Conservation (phyloP, 64 coral and sea anemone genomes). For the Montipora cactus region DNA sequence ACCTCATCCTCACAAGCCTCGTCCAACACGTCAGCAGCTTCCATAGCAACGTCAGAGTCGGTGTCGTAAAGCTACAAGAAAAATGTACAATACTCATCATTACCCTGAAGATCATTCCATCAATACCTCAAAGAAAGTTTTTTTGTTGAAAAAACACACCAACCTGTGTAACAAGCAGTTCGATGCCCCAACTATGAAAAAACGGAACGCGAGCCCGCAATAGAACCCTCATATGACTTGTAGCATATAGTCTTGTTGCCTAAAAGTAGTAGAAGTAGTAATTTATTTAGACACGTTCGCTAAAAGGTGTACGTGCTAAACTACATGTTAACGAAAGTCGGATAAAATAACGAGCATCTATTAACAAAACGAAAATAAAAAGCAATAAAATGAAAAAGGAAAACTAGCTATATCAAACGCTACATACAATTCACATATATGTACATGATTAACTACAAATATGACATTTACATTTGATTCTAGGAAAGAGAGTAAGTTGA, state of each 20-base stretch:
- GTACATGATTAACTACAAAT: no score
- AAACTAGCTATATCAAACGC: no score
- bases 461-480: no score
- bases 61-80: slow-evolving; percentile 92
- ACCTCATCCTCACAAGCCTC: slow-evolving; percentile 99
- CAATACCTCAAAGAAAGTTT: not conserved
- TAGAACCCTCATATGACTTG: slow-evolving; percentile 90
- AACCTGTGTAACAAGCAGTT: slow-evolving; percentile 96
- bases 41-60: slow-evolving; percentile 76
- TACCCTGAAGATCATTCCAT: not conserved
- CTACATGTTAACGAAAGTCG: no score
- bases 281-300: no score
- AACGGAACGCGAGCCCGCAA: slow-evolving; percentile 90
- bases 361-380: no score
- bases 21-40: slow-evolving; percentile 95
- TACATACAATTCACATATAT: no score
- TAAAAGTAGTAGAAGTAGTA: slow-evolving; percentile 8
- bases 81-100: not conserved
- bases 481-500: no score
- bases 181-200: slow-evolving; percentile 99
- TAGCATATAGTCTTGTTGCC: slow-evolving; percentile 87
- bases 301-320: no score
- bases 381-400: no score
- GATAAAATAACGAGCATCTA: no score
- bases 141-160: not conserved